These are phyloP conservation scores for Orthosia gothica DNA, from an alignment of 2,888 invertebrate species.

Conservation along the genomic window DNA sequence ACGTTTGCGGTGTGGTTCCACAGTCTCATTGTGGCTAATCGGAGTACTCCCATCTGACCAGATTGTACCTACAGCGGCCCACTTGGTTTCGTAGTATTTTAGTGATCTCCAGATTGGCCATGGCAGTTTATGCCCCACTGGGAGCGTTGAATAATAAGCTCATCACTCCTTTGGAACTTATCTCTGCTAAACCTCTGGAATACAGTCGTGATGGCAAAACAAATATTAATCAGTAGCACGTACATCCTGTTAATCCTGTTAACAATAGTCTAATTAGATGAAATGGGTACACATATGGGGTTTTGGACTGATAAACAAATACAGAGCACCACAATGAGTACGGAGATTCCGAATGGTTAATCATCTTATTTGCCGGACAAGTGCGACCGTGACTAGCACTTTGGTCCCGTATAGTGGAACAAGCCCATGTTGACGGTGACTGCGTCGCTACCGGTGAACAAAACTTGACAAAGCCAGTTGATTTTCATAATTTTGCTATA, in stretches of 20 bases:
- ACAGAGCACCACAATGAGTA: not conserved
- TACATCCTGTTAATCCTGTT: not conserved
- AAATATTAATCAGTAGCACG: not conserved
- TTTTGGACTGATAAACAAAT: slow-evolving; percentile 17
- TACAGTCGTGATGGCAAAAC: not conserved
- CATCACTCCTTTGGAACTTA: not conserved
- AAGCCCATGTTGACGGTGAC: not conserved
- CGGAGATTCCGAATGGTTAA: not conserved
- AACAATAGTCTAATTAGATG: slow-evolving; percentile 14
- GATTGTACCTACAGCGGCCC: no score
- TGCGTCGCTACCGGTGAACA: not conserved
- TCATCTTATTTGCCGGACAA: not conserved
- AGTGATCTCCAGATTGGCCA: no score
- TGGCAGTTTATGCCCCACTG: no score
- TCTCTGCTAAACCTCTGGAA: no score
- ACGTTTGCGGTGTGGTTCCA: no score
- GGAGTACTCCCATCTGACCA: no score
- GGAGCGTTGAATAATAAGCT: not conserved
- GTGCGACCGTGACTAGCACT: not conserved
- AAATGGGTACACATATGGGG: not conserved
- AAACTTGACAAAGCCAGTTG: not conserved
- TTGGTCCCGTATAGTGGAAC: slow-evolving; percentile 6
- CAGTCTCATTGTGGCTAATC: no score
- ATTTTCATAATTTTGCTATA: not conserved
- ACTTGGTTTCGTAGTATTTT: no score